Conservation (phyloP, 2,113 vertebrate genomes). For the Serilophus lunatus region DNA sequence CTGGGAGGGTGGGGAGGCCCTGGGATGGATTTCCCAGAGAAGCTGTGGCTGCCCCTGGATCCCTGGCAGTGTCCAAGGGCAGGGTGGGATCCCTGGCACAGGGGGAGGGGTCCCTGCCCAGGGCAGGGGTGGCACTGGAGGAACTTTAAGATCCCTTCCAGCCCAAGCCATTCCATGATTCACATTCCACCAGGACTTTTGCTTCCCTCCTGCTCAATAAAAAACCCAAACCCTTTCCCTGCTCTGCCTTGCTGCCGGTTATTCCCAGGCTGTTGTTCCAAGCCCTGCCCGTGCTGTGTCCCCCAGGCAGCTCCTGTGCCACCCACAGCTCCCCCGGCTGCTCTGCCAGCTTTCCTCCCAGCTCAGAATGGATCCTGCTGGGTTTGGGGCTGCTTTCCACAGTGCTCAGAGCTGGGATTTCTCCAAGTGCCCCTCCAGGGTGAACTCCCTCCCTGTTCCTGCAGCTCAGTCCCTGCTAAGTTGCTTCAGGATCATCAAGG, state of each 20-base stretch:
- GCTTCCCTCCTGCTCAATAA: not conserved
- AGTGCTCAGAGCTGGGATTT: not conserved
- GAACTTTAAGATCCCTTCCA: fast-evolving
- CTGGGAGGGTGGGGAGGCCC: not conserved
- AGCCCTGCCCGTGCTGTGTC: fast-evolving
- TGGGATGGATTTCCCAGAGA: not conserved
- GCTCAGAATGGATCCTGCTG: not conserved
- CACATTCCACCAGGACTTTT: not conserved
- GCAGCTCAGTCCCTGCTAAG: not conserved
- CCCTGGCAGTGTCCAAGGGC: not conserved
- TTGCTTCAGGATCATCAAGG: fast-evolving
- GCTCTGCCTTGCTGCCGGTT: fast-evolving
- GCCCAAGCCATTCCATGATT: not conserved
- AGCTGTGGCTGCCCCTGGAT: not conserved
- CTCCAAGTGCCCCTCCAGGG: not conserved
- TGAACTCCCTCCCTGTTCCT: not conserved
- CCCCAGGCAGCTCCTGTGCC: not conserved
- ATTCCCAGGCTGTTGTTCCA: not conserved
- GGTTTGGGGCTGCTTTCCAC: fast-evolving
- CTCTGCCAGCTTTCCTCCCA: not conserved
- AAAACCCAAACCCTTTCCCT: not conserved
- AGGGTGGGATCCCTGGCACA: not conserved
- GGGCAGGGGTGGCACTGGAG: fast-evolving
- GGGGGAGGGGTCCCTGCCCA: not conserved
- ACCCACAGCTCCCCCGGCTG: not conserved